phyloP scores from a whole-genome alignment of 2,113 vertebrate species.

The Seriola dumerili region DNA sequence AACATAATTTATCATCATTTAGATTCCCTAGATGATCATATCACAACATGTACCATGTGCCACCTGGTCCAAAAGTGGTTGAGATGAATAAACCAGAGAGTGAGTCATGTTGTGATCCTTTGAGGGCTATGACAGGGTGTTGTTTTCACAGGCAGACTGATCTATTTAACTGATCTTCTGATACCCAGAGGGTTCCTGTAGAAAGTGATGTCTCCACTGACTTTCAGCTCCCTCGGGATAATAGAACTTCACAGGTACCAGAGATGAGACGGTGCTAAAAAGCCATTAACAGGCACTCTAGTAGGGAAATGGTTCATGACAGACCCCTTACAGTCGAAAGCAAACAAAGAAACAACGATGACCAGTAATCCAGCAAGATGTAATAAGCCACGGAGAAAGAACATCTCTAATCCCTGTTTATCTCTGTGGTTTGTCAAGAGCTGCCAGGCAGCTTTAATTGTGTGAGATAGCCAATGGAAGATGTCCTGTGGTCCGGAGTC shows the following conservation, averaged over 20 bases:
- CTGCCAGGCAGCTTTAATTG: slow-evolving; percentile 16
- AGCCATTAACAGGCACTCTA: slow-evolving; percentile 13
- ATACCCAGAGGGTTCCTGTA: background rate
- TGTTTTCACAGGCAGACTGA: slow-evolving; percentile 11
- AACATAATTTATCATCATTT: background rate
- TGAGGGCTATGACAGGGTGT: background rate
- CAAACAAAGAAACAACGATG: slow-evolving; percentile 10
- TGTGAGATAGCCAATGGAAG: slow-evolving; percentile 12
- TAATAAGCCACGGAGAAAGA: slow-evolving; percentile 2
- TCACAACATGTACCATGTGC: background rate
- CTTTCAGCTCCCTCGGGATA: background rate
- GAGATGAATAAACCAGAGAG: background rate
- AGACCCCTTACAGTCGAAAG: slow-evolving; percentile 17
- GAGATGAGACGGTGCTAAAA: slow-evolving; percentile 8
- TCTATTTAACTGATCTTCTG: slow-evolving; percentile 7
- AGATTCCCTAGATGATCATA: background rate
- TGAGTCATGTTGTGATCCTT: background rate
- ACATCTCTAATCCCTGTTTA: slow-evolving; percentile 29
- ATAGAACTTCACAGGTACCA: slow-evolving; percentile 37
- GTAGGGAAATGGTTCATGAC: slow-evolving; percentile 10
- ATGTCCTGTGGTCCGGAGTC: background rate
- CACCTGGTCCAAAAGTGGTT: background rate
- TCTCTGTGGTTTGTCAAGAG: background rate
- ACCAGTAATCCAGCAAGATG: slow-evolving; percentile 18
- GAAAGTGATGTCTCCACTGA: slow-evolving; percentile 1